Conservation (phyloP, 1,140 invertebrate species). For the Apis dorsata region DNA sequence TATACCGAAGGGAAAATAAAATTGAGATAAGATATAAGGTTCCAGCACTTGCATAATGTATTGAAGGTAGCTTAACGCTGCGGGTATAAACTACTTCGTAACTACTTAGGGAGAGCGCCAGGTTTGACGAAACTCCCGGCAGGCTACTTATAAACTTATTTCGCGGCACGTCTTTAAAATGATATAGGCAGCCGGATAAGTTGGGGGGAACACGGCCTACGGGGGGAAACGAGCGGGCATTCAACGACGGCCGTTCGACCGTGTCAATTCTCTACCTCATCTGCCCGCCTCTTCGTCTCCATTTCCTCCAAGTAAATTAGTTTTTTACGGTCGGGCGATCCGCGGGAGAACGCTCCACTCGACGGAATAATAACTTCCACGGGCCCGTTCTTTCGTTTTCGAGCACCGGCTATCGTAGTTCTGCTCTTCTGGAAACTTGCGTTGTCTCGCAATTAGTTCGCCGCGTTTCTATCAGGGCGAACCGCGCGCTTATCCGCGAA, state of each 20-base stretch:
- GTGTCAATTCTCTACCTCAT: slow-evolving; percentile 55
- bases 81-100: slow-evolving; percentile 76
- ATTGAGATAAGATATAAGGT: slow-evolving; percentile 54
- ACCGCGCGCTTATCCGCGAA: background rate
- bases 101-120: slow-evolving; percentile 73
- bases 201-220: slow-evolving; percentile 41
- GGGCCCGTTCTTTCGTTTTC: background rate
- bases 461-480: slow-evolving; percentile 33
- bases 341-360: slow-evolving; percentile 56
- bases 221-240: slow-evolving; percentile 31
- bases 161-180: slow-evolving; percentile 77
- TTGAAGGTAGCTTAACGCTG: slow-evolving; percentile 72
- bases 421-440: slow-evolving; percentile 39
- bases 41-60: slow-evolving; percentile 73
- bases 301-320: slow-evolving; percentile 61
- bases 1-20: background rate
- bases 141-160: slow-evolving; percentile 79
- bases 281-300: slow-evolving; percentile 35
- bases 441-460: slow-evolving; percentile 61
- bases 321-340: slow-evolving; percentile 68
- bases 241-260: slow-evolving; percentile 60
- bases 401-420: background rate
- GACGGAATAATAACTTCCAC: slow-evolving; percentile 67
- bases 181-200: slow-evolving; percentile 62
- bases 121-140: slow-evolving; percentile 75